Conservation (phyloP, 2,888 invertebrate genomes). For the Incurvaria masculella region DNA sequence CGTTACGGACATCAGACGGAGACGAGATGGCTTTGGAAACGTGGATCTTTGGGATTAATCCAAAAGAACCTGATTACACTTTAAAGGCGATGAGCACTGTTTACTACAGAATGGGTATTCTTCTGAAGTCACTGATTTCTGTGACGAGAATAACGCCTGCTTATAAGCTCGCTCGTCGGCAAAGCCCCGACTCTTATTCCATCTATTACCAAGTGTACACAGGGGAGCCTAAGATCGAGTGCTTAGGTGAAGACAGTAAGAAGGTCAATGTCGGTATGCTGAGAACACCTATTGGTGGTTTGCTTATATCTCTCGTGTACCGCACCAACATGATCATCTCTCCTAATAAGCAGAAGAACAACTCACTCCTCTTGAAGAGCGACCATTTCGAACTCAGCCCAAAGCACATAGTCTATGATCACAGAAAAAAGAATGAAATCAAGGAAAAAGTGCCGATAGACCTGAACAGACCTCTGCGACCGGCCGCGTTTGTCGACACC, state of each 20-base stretch:
- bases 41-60: slow-evolving; percentile 75
- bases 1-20: slow-evolving; percentile 83
- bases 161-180: slow-evolving; percentile 85
- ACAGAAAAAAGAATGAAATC: slow-evolving; percentile 58
- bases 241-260: slow-evolving; percentile 77
- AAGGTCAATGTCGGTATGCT: slow-evolving; percentile 81
- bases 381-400: slow-evolving; percentile 86
- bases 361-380: slow-evolving; percentile 80
- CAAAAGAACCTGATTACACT: slow-evolving; percentile 64
- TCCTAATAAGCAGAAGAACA: slow-evolving; percentile 72
- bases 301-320: slow-evolving; percentile 80
- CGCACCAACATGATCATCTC: slow-evolving; percentile 92
- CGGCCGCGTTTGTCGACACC: slow-evolving; percentile 73
- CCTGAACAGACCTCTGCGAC: slow-evolving; percentile 67
- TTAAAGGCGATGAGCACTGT: slow-evolving; percentile 75
- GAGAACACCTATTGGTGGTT: slow-evolving; percentile 82
- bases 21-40: slow-evolving; percentile 90
- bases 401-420: slow-evolving; percentile 57
- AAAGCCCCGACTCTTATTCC: slow-evolving; percentile 85
- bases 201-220: slow-evolving; percentile 87
- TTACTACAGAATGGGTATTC: slow-evolving; percentile 90
- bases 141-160: slow-evolving; percentile 91
- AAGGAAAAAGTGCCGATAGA: slow-evolving; percentile 49
- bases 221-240: slow-evolving; percentile 73
- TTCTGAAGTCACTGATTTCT: slow-evolving; percentile 86